phyloP scores from a whole-genome alignment of 2,797 vertebrate species.

The Anableps anableps region DNA sequence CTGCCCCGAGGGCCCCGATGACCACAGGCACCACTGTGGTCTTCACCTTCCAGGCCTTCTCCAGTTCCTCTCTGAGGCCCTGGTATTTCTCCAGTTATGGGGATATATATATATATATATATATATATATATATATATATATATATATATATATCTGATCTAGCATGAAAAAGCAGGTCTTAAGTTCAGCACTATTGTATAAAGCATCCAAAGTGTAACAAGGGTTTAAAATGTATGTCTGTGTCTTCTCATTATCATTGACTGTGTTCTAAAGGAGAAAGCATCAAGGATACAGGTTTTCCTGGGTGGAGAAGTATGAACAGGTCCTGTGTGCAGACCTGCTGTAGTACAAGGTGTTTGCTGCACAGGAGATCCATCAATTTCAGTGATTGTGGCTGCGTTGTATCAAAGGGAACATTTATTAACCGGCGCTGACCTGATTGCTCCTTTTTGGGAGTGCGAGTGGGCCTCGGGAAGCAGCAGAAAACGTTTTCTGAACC shows the following conservation, averaged over 20 bases:
- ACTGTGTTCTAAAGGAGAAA: slow-evolving; percentile 65
- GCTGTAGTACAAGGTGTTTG: slow-evolving; percentile 31
- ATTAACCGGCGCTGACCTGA: slow-evolving; percentile 64
- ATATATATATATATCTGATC: slow-evolving; percentile 75
- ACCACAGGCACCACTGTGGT: too few species aligned
- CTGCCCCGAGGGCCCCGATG: too few species aligned
- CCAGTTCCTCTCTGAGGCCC: too few species aligned
- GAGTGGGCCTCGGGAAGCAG: slow-evolving; percentile 35
- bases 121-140: slow-evolving; percentile 61
- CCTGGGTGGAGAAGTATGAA: slow-evolving; percentile 36
- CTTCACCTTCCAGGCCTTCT: too few species aligned
- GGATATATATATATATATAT: slow-evolving; percentile 43
- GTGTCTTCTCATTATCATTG: slow-evolving; percentile 70
- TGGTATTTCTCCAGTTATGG: too few species aligned
- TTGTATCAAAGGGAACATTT: slow-evolving; percentile 65
- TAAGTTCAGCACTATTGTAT: slow-evolving; percentile 84
- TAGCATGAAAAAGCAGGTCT: slow-evolving; percentile 84
- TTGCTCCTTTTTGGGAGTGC: slow-evolving; percentile 66
- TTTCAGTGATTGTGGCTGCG: slow-evolving; percentile 53
- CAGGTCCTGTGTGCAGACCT: slow-evolving; percentile 38
- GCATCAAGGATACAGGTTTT: slow-evolving; percentile 57
- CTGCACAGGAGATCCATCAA: slow-evolving; percentile 41
- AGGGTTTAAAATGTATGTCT: slow-evolving; percentile 75
- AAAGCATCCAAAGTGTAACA: slow-evolving; percentile 82
- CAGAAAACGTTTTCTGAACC: slow-evolving; percentile 25